phyloP scores from a whole-genome alignment of 37 sponge, comb jelly and placozoan species.

The Spongilla lacustris region DNA sequence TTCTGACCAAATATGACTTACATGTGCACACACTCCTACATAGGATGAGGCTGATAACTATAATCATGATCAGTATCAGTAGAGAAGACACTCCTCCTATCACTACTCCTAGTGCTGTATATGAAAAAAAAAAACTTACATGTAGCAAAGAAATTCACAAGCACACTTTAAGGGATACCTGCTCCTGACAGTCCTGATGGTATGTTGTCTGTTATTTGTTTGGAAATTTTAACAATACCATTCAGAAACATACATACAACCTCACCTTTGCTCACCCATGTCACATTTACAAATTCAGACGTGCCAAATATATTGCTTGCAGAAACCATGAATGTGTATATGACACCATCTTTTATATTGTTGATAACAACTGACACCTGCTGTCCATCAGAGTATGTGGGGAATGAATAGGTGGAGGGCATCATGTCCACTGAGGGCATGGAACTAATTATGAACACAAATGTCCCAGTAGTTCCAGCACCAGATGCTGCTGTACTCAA shows the following conservation, averaged over 20 bases:
- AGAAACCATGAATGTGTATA: background rate
- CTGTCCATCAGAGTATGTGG: background rate
- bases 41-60: background rate
- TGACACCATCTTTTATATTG: background rate
- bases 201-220: background rate
- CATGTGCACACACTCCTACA: too few relatives aligned
- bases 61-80: background rate
- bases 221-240: too few relatives aligned
- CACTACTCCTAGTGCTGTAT: background rate
- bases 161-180: too few relatives aligned
- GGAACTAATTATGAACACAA: background rate
- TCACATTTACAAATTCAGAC: background rate
- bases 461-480: background rate
- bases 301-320: background rate
- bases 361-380: background rate
- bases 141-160: too few relatives aligned
- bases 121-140: background rate
- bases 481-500: background rate
- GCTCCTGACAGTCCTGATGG: background rate
- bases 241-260: background rate
- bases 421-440: background rate
- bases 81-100: background rate
- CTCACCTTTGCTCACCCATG: background rate
- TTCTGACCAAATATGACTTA: too few relatives aligned
- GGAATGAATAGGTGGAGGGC: background rate